phyloP scores from a whole-genome alignment of 2,888 invertebrate species.

The Chalcosyrphus nemorum region DNA sequence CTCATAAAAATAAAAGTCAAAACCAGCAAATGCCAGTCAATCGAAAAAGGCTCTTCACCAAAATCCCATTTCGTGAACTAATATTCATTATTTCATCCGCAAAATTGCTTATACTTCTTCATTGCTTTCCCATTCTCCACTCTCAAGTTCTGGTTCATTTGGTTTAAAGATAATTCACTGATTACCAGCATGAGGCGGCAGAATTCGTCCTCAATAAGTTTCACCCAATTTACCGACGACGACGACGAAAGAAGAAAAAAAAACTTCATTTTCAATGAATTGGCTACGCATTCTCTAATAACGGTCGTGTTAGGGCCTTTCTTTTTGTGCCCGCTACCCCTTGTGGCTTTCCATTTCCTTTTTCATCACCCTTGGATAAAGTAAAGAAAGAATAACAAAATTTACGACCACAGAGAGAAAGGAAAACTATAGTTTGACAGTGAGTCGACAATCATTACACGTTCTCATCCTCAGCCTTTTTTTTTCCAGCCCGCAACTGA shows the following conservation, averaged over 20 bases:
- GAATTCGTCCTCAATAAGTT: not conserved
- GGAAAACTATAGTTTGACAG: slow-evolving; percentile 39
- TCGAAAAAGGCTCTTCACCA: slow-evolving; percentile 20
- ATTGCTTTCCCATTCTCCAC: not conserved
- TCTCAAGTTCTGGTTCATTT: slow-evolving; percentile 13
- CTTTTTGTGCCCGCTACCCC: not conserved
- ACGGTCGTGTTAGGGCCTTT: not conserved
- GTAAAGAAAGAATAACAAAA: not conserved
- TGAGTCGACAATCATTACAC: slow-evolving; percentile 42
- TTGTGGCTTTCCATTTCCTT: not conserved
- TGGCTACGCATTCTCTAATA: slow-evolving; percentile 30
- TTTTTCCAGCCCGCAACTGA: not conserved
- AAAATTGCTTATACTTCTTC: slow-evolving; percentile 29
- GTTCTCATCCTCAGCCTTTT: not conserved
- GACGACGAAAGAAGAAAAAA: not conserved
- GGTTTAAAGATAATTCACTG: slow-evolving; percentile 44
- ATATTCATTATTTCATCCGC: slow-evolving; percentile 44
- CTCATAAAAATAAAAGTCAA: no score
- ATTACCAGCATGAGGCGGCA: slow-evolving; percentile 16
- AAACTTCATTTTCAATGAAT: slow-evolving; percentile 43
- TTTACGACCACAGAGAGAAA: slow-evolving; percentile 8
- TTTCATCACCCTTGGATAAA: not conserved
- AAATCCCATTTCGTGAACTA: slow-evolving; percentile 48
- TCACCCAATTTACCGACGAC: slow-evolving; percentile 18
- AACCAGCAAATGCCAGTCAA: not conserved